Evolutionary conservation across 2,888 invertebrate species (phyloP).

Genomic region (Tetramorium bicarinatum): DNA sequence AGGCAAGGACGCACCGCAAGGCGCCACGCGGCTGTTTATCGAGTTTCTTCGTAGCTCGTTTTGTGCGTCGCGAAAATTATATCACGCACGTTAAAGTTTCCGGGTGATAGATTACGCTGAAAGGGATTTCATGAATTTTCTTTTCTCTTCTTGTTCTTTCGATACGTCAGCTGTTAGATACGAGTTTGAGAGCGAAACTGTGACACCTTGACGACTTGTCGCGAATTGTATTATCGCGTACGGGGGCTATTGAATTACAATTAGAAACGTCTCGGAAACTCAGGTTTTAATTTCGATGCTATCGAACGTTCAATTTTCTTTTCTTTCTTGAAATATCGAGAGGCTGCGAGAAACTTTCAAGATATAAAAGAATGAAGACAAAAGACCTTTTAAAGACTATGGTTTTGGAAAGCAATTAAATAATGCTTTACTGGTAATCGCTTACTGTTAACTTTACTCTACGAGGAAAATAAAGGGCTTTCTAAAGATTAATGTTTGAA

Average conservation of each 20-base stretch:
- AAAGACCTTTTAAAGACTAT: not conserved
- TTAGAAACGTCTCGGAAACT: not conserved
- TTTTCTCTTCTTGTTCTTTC: not conserved
- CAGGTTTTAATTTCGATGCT: not conserved
- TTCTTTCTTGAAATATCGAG: not conserved
- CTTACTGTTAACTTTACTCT: not conserved
- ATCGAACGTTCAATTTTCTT: not conserved
- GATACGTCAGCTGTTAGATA: not conserved
- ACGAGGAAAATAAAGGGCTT: not conserved
- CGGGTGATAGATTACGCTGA: slow-evolving; percentile 2
- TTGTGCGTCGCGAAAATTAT: slow-evolving; percentile 17
- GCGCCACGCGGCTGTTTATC: slow-evolving; percentile 56
- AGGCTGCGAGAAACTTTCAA: not conserved
- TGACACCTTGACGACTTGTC: not conserved
- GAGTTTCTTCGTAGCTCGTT: slow-evolving; percentile 48
- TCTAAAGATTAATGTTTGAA: slow-evolving; percentile 2
- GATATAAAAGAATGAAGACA: slow-evolving; percentile 1
- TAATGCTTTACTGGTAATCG: slow-evolving; percentile 7
- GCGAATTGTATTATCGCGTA: not conserved
- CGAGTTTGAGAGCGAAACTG: not conserved
- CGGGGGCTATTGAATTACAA: not conserved
- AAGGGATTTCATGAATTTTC: not conserved
- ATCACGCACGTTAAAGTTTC: slow-evolving; percentile 41
- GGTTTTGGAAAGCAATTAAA: slow-evolving; percentile 19
- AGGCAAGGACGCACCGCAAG: slow-evolving; percentile 55